These are phyloP conservation scores for Rhabdomys pumilio DNA, from an alignment of 2,797 vertebrate genomes.

Conservation along the genomic window DNA sequence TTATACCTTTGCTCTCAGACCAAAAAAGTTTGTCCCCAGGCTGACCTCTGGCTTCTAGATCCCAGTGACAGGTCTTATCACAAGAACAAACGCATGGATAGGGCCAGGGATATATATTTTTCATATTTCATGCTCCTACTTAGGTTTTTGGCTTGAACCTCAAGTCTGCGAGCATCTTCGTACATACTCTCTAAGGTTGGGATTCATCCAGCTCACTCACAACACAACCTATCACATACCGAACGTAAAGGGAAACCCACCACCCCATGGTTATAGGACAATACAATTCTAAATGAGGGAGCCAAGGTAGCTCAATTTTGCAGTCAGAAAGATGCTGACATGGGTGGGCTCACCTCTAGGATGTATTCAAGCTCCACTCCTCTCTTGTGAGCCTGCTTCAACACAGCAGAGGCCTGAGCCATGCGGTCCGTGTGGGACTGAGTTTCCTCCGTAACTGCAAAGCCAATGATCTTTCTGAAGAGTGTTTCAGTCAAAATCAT, in stretches of 20 bases:
- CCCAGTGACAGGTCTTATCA: background rate
- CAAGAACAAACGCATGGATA: background rate
- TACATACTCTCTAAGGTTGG: background rate
- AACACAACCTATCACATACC: background rate
- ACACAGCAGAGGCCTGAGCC: slow-evolving; percentile 91
- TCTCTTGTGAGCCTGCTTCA: slow-evolving; percentile 95
- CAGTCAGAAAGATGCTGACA: background rate
- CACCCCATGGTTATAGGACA: too few species aligned
- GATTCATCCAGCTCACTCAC: background rate
- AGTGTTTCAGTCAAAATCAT: slow-evolving; percentile 96
- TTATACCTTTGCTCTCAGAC: background rate
- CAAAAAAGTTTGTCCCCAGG: background rate
- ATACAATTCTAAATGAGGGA: fast-evolving
- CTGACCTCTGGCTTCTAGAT: background rate
- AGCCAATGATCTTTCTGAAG: slow-evolving; percentile 94
- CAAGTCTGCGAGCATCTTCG: background rate
- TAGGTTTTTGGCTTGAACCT: background rate
- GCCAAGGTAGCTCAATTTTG: fast-evolving
- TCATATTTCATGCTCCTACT: background rate
- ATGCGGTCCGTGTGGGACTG: slow-evolving; percentile 92
- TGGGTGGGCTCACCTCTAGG: slow-evolving; percentile 92
- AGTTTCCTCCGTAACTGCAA: slow-evolving; percentile 91
- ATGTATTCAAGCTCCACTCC: slow-evolving; percentile 97
- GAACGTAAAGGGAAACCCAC: background rate
- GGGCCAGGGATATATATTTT: background rate